These are phyloP conservation scores for Lamprologus speciosus DNA, from an alignment of 2,113 vertebrate genomes.

Conservation along the genomic window DNA sequence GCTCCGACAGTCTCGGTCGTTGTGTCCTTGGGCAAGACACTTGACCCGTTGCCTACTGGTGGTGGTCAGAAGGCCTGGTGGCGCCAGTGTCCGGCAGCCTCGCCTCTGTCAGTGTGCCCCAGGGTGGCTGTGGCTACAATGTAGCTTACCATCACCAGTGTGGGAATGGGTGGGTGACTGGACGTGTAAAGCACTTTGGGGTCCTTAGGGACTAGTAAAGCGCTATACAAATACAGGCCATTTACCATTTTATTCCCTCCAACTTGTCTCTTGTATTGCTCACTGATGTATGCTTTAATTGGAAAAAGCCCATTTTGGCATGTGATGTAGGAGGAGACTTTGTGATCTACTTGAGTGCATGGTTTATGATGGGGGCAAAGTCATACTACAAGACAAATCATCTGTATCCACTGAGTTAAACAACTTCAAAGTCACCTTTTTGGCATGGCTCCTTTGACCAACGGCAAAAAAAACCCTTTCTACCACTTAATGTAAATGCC, in stretches of 20 bases:
- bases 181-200: no score
- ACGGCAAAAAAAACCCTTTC: fast-evolving
- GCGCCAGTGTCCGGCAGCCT: no score
- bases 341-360: neutral
- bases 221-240: no score
- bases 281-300: neutral
- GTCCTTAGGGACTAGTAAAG: no score
- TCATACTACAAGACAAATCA: neutral
- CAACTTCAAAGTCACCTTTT: neutral
- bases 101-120: no score
- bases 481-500: neutral
- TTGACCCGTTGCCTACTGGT: no score
- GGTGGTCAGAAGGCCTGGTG: no score
- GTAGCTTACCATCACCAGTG: no score
- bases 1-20: no score
- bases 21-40: no score
- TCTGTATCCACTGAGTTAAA: neutral
- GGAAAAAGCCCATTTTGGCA: neutral
- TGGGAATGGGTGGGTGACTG: no score
- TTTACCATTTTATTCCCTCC: neutral
- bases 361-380: neutral
- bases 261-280: neutral
- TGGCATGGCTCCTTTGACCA: neutral
- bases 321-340: neutral
- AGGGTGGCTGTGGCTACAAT: no score